Conservation (phyloP, 2,113 vertebrate species). For the Chaetodon auriga region DNA sequence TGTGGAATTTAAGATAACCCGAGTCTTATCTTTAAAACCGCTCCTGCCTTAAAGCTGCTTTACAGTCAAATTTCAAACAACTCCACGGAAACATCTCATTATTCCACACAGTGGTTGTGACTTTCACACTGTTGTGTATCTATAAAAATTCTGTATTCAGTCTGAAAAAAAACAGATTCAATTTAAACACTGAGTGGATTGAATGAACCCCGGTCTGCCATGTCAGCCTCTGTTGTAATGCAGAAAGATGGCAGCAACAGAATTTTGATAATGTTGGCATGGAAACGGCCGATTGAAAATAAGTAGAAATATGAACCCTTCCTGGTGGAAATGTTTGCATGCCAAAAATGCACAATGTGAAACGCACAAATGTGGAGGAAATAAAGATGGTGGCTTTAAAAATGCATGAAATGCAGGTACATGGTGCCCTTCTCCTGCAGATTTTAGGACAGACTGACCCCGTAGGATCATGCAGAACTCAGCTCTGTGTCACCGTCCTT, state of each 20-base stretch:
- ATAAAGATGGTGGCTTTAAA: conserved; percentile 27
- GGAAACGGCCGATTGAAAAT: conserved; percentile 53
- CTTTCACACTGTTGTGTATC: conserved; percentile 1
- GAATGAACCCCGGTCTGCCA: conserved; percentile 26
- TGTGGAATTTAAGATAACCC: conserved; percentile 63
- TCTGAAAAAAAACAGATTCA: conserved; percentile 3
- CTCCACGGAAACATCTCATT: conserved; percentile 20
- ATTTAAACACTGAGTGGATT: conserved; percentile 20
- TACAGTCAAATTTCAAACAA: conserved; percentile 25
- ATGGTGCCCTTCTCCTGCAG: background rate
- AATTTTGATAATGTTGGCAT: conserved; percentile 61
- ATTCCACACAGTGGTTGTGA: background rate
- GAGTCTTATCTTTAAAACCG: conserved; percentile 33
- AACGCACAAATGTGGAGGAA: background rate
- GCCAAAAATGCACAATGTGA: conserved; percentile 25
- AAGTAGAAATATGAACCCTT: conserved; percentile 35
- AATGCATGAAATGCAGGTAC: conserved; percentile 21
- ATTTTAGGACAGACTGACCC: conserved; percentile 8
- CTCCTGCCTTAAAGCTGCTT: conserved; percentile 49
- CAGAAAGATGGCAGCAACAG: conserved; percentile 34
- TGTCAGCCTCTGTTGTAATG: conserved; percentile 34
- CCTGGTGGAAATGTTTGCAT: conserved; percentile 27
- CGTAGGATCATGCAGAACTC: background rate
- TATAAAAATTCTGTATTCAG: conserved; percentile 17
- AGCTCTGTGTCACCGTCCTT: conserved; percentile 18